A percentile compares a stretch with the other conserved stretches of the same genome.
Conservation (phyloP, 2,888 invertebrate genomes). For the Acronicta alni region DNA sequence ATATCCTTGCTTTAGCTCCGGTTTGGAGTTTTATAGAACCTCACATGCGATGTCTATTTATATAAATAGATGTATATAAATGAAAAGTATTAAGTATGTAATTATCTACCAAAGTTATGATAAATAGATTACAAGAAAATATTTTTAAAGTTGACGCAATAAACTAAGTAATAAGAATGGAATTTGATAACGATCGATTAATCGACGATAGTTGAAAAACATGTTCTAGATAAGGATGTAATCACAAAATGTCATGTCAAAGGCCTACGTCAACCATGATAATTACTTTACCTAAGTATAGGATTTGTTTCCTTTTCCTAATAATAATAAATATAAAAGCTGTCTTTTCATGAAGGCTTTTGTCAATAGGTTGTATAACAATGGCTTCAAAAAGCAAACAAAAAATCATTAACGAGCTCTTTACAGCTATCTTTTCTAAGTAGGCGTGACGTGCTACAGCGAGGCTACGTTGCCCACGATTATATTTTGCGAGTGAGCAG, state of each 20-base stretch:
- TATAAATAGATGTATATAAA: slow-evolving; percentile 9
- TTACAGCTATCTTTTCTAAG: slow-evolving; percentile 30
- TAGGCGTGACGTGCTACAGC: slow-evolving; percentile 15
- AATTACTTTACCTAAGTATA: background rate
- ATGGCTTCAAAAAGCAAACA: slow-evolving; percentile 30
- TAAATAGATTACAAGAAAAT: slow-evolving; percentile 24
- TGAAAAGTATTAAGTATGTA: slow-evolving; percentile 7
- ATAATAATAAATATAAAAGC: background rate
- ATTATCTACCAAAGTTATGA: slow-evolving; percentile 17
- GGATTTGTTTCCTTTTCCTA: background rate
- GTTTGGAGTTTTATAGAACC: slow-evolving; percentile 12
- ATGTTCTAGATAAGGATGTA: slow-evolving; percentile 33
- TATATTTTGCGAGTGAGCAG: slow-evolving; percentile 26
- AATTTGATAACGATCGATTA: slow-evolving; percentile 55
- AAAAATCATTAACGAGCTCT: slow-evolving; percentile 24
- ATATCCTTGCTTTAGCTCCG: slow-evolving; percentile 17
- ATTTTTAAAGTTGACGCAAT: slow-evolving; percentile 41
- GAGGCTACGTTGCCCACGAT: slow-evolving; percentile 21
- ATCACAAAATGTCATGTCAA: slow-evolving; percentile 23
- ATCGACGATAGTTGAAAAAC: slow-evolving; percentile 38
- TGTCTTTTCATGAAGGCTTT: slow-evolving; percentile 5
- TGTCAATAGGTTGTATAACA: slow-evolving; percentile 27
- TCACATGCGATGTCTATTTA: slow-evolving; percentile 3
- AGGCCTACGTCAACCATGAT: slow-evolving; percentile 14
- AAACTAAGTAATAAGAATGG: slow-evolving; percentile 48